Evolutionary conservation across 2,113 vertebrate genomes (phyloP).

Genomic region (Xiphophorus maculatus): DNA sequence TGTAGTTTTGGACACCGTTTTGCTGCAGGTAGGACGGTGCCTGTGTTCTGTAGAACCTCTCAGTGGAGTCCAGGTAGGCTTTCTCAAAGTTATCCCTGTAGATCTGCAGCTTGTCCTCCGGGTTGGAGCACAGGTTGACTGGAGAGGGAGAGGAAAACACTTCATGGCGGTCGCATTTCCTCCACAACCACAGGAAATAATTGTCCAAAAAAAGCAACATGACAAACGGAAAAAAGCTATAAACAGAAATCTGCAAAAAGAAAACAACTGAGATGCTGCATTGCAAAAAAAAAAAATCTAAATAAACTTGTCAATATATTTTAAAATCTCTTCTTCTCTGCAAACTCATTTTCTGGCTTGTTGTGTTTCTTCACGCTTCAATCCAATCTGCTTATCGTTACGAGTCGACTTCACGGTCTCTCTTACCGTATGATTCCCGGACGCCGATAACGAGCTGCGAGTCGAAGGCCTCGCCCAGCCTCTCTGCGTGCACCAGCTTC

Average conservation of each 20-base stretch:
- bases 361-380: too few relatives aligned
- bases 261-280: too few relatives aligned
- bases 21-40: slow-evolving; percentile 96
- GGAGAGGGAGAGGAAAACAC: not conserved
- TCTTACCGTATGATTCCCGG: slow-evolving; percentile 93
- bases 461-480: slow-evolving; percentile 96
- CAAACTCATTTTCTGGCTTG: too few relatives aligned
- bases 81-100: slow-evolving; percentile 99
- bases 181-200: too few relatives aligned
- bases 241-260: too few relatives aligned
- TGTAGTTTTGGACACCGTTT: slow-evolving; percentile 98
- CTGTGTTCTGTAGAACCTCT: slow-evolving; percentile 98
- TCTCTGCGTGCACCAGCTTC: slow-evolving; percentile 95
- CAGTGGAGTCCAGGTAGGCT: slow-evolving; percentile 96
- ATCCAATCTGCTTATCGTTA: too few relatives aligned
- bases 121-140: slow-evolving; percentile 98
- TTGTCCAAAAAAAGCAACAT: too few relatives aligned
- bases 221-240: too few relatives aligned
- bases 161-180: not conserved
- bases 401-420: not conserved
- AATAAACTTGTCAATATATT: too few relatives aligned
- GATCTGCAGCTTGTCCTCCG: slow-evolving; percentile 97
- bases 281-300: too few relatives aligned
- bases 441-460: slow-evolving; percentile 97
- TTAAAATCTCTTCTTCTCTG: too few relatives aligned